Base-by-base conservation (phyloP, 2,888 invertebrate genomes). In the Troides aeacus region DNA sequence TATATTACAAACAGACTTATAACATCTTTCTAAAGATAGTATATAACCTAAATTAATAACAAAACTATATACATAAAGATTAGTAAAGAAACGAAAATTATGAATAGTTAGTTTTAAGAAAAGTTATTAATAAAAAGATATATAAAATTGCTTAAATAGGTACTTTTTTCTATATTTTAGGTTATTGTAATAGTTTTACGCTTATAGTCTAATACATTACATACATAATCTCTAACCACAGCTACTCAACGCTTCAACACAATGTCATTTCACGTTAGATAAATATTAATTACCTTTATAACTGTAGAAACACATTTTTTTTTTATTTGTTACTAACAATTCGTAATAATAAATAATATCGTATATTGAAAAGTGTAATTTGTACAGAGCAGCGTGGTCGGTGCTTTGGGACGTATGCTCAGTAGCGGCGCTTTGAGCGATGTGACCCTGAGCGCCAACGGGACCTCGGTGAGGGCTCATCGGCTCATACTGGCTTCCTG, bases 401-500 rank as follows among this genome's bases (percentile, higher is more conserved):
- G 95, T 78, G 96, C 96, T 69, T 91, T 97, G 80, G 96, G 97
- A 61, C 94, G 95, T 75, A 93, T 97, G 81, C 92, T 97, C 76
- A 96, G 96, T 79, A 95, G 96, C 69, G 97, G 97, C 76, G 95
- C 97, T 84, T 93, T 97, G 79, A 96, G 97, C 68, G 97, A 97
- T 87, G 97, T 97, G 64, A 97, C 97, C 17, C 93, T 98, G 62
- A 97, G 97, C 74, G 97, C 97, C 7, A 97, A 96, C 77, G 96
- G 97, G 30, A 95, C 96, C 72, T 95, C 95, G n/a, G 93, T 98
- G 75, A 95, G 95, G 78, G 98, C 97, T 1, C 98, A 98, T 87
- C 94, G 95, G 79, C 94, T 98, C 66, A 96, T 98, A 65, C 92
- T 98, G 69, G 97, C 97, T 39, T 97, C 97, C 74, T 97, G 98